Percentiles rank a stretch among this genome's conserved stretches.
phyloP scores from a whole-genome alignment of 2,113 vertebrate genomes.

The Apus apus region DNA sequence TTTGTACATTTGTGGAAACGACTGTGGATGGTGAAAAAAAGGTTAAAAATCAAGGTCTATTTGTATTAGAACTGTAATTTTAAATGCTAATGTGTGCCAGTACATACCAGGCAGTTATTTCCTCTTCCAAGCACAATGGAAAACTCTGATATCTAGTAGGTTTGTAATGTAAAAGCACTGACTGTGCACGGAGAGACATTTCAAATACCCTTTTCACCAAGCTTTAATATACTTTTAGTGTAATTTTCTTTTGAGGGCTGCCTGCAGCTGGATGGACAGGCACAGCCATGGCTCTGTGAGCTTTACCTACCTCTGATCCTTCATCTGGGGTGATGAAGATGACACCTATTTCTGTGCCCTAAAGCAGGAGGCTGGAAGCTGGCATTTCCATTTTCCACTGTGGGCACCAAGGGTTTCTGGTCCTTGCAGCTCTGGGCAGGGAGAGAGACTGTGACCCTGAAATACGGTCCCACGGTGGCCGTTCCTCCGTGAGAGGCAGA shows the following conservation, averaged over 20 bases:
- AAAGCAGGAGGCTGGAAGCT: neutral
- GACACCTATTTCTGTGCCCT: neutral
- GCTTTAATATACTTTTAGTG: neutral
- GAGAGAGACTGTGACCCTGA: neutral
- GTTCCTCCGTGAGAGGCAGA: too few species aligned
- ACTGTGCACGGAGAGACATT: neutral
- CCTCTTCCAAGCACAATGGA: neutral
- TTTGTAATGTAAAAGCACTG: neutral
- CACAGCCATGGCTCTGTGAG: accelerated
- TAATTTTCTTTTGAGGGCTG: neutral
- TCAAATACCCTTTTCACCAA: neutral
- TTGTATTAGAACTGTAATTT: neutral
- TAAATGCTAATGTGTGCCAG: neutral
- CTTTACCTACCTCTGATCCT: neutral
- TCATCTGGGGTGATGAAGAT: neutral
- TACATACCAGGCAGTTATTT: neutral
- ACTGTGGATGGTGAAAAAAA: neutral
- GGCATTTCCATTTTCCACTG: neutral
- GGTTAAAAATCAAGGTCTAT: neutral
- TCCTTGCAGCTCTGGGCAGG: neutral
- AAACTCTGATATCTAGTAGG: neutral
- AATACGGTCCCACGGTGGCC: too few species aligned
- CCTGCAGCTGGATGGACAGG: neutral
- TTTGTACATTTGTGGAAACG: neutral
- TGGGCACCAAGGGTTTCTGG: neutral